phyloP scores from a whole-genome alignment of 2,797 vertebrate genomes.

The Spondyliosoma cantharus region DNA sequence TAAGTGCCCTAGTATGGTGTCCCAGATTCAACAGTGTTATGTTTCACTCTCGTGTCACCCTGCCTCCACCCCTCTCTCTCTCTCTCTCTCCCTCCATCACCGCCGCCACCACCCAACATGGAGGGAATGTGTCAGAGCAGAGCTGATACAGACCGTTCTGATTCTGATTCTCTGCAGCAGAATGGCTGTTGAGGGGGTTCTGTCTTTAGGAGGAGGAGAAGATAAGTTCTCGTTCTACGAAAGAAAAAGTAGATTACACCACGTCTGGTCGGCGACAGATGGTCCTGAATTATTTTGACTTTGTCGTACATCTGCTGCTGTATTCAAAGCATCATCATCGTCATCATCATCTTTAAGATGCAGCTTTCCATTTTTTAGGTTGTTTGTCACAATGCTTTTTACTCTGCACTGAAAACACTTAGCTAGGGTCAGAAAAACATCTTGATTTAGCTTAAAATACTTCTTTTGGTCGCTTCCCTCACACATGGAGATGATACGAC shows the following conservation, averaged over 20 bases:
- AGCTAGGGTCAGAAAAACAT: too few relatives aligned
- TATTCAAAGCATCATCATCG: neutral
- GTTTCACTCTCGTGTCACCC: conserved; percentile 69
- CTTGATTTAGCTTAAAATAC: too few relatives aligned
- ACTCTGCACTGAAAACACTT: too few relatives aligned
- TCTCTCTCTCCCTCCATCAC: conserved; percentile 13
- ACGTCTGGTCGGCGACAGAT: neutral
- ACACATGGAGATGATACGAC: too few relatives aligned
- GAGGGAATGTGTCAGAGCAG: conserved; percentile 38
- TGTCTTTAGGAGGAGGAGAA: too few relatives aligned
- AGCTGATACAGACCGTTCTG: conserved; percentile 20
- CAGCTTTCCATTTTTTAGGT: too few relatives aligned
- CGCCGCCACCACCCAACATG: conserved; percentile 30
- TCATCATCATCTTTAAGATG: neutral
- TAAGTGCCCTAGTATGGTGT: conserved; percentile 77
- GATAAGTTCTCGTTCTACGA: conserved; percentile 6
- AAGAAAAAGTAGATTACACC: neutral
- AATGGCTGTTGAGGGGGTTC: neutral
- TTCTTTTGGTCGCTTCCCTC: too few relatives aligned
- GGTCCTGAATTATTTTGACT: neutral
- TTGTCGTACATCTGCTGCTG: neutral
- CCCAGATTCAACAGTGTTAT: conserved; percentile 75
- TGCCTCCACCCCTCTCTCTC: conserved; percentile 38
- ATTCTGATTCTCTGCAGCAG: conserved; percentile 8
- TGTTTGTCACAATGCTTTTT: too few relatives aligned